phyloP scores from a whole-genome alignment of 2,113 vertebrate species.

The Cercocebus atys region DNA sequence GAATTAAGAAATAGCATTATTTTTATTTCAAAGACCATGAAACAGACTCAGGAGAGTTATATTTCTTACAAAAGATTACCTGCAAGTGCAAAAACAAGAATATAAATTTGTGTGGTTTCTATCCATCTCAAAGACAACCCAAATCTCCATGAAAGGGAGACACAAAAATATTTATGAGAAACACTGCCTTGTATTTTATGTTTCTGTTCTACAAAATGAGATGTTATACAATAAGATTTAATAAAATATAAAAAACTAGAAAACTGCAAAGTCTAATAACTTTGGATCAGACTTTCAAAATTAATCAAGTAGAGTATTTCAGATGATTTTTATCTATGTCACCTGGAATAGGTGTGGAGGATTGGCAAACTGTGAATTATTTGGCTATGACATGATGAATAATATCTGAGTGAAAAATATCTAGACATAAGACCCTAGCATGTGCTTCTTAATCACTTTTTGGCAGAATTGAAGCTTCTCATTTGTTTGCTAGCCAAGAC shows the following conservation, averaged over 20 bases:
- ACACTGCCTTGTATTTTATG: not conserved
- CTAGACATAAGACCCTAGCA: not conserved
- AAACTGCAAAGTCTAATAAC: not conserved
- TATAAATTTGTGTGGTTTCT: not conserved
- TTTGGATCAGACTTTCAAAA: not conserved
- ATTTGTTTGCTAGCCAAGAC: not conserved
- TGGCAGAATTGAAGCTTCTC: not conserved
- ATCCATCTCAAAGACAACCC: not conserved
- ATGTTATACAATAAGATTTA: not conserved
- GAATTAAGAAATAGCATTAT: not conserved
- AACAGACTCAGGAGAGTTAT: not conserved
- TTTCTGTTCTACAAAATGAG: not conserved
- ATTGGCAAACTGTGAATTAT: slow-evolving; percentile 6
- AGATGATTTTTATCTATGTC: not conserved
- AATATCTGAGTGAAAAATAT: not conserved
- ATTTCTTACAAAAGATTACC: not conserved
- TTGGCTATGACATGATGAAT: not conserved
- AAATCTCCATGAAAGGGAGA: not conserved
- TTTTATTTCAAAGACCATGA: not conserved
- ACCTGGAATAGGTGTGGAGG: not conserved
- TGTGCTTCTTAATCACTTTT: slow-evolving; percentile 1
- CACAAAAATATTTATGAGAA: not conserved
- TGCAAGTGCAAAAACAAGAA: not conserved
- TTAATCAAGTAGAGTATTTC: slow-evolving; percentile 39
- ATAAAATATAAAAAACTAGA: not conserved